These are phyloP conservation scores for Streptopelia turtur DNA, from an alignment of 2,797 vertebrate genomes.

Conservation along the genomic window DNA sequence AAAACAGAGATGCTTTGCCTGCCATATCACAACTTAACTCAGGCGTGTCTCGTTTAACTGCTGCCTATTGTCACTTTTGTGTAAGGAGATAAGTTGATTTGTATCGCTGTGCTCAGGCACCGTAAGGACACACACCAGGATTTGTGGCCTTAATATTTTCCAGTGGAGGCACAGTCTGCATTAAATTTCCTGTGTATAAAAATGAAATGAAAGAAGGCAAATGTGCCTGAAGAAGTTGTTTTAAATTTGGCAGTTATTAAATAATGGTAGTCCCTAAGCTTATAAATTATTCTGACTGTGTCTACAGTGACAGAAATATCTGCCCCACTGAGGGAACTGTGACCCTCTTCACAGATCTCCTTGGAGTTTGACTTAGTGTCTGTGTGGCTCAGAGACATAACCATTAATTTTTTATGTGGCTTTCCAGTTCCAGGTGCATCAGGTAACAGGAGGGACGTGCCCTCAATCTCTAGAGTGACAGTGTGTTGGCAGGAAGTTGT, in stretches of 20 bases:
- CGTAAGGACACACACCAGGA: background rate
- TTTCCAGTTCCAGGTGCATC: background rate
- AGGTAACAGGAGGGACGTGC: background rate
- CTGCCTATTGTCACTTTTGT: background rate
- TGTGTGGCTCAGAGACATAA: background rate
- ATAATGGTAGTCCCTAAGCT: background rate
- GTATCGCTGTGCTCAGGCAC: background rate
- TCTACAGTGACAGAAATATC: background rate
- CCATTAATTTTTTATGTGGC: background rate
- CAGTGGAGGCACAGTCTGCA: background rate
- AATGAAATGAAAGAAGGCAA: background rate
- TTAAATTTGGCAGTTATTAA: background rate
- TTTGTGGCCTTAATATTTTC: background rate
- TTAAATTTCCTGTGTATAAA: background rate
- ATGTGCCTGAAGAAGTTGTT: background rate
- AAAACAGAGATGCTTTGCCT: background rate
- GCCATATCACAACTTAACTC: background rate
- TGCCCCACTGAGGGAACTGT: background rate
- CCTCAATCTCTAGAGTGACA: fast-evolving
- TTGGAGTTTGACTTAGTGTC: background rate
- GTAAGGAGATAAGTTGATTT: background rate
- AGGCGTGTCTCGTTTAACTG: fast-evolving
- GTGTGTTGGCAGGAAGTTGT: background rate
- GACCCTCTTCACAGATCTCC: background rate
- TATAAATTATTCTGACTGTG: background rate